Base-by-base conservation (phyloP, 2,888 invertebrate genomes). In the Nineta flava region DNA sequence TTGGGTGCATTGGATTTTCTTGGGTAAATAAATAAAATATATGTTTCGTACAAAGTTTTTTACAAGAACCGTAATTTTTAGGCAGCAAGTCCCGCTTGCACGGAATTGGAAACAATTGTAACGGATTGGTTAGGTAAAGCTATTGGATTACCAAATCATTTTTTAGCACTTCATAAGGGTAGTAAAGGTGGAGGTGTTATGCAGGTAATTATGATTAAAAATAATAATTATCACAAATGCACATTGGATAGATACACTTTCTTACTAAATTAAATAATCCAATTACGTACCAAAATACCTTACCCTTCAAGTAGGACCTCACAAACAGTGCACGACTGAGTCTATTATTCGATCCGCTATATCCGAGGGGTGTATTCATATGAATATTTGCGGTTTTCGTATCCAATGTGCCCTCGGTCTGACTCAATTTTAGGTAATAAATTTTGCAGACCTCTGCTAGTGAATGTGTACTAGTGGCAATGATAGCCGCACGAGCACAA, bases 1-100 rank as follows among this genome's bases (percentile, higher is more conserved):
- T 99, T 52, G 97, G 95, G 43, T 94, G 93, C 67, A 88, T 97
- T 59, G 99, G 99, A 62, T 99, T 99, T 70, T 96, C 96, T 43
- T 99, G 99, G 99, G 93, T 92, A 58, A 60, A 60, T 60, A 16
- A 48, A 17, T 9, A 45, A 6, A 12, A 13, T 35, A 38, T 26
- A 42, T 9, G 13, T 13, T 17, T 41, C 7, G 26, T 41, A 26
- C 16, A 13, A 3, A 41, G 13, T 35, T 41, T 40, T 40, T 21
- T 38, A 7, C 16, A 16, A 9, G 17, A 21, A 19, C 1, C 2
- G 5, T 26, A 38, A 12, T 41, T 75, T 70, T 50, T 71, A 91
- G 91, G 94, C 94, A 15, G 93, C 95, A n/a, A 92, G 92, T 71
- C 95, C 96, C 2, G 93, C 94, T 2, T 93, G 92, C 65, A 94